Percentiles rank a stretch among this genome's conserved stretches.
Conservation (phyloP, 2,113 vertebrate genomes). For the Crotophaga sulcirostris region DNA sequence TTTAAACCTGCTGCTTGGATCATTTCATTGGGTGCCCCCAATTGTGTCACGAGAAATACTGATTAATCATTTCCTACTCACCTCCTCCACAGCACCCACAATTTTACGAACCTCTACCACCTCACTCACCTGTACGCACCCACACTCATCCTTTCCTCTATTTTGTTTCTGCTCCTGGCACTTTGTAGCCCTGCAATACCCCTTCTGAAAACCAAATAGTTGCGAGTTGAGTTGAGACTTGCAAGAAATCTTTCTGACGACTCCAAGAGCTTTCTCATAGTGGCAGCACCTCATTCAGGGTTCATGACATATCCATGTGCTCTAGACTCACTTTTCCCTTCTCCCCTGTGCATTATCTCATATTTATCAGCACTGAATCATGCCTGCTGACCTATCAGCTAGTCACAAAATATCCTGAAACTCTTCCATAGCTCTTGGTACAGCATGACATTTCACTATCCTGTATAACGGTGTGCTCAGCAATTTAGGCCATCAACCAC, state of each 20-base stretch:
- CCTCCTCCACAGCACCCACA: background rate
- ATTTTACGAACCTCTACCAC: background rate
- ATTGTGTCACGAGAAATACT: background rate
- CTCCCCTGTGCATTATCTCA: background rate
- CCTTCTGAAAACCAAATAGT: background rate
- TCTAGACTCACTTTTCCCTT: background rate
- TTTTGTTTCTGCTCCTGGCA: background rate
- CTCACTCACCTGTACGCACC: background rate
- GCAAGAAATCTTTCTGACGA: background rate
- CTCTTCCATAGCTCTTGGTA: background rate
- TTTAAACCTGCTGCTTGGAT: background rate
- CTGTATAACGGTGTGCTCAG: background rate
- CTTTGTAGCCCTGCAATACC: background rate
- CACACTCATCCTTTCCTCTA: background rate
- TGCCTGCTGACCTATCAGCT: background rate
- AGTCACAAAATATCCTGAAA: background rate
- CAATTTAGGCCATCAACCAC: background rate
- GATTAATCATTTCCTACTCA: background rate
- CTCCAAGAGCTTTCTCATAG: background rate
- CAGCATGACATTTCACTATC: background rate
- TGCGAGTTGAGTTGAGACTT: background rate
- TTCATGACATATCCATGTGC: background rate
- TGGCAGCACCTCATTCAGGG: background rate
- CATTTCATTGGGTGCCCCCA: background rate
- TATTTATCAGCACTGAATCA: background rate